Percentiles rank a stretch among this genome's conserved stretches.
These are phyloP conservation scores for Theristicus caerulescens DNA, from an alignment of 2,113 vertebrate species.

Conservation along the genomic window DNA sequence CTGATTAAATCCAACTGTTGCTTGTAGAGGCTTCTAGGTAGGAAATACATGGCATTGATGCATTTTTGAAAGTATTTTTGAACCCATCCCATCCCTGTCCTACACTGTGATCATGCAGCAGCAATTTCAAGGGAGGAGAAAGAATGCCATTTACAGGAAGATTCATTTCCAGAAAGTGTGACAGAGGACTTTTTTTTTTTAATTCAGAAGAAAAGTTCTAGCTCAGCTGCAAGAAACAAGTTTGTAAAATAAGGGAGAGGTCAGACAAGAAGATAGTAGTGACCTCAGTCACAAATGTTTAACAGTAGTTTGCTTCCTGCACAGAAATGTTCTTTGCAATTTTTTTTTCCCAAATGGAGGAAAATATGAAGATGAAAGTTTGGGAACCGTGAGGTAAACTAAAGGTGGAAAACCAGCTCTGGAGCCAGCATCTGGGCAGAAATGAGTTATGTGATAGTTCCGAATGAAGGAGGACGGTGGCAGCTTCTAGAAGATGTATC, in stretches of 20 bases:
- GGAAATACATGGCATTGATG: background rate
- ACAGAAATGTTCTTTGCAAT: background rate
- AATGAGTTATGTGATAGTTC: background rate
- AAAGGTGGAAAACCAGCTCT: background rate
- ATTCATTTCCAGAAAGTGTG: background rate
- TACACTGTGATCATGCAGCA: background rate
- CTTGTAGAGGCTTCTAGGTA: background rate
- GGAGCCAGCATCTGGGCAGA: background rate
- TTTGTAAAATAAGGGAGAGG: background rate
- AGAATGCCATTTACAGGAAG: background rate
- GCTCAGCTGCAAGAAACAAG: background rate
- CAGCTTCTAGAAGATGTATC: background rate
- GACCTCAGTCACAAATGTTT: background rate
- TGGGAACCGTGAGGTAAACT: background rate
- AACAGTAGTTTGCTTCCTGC: background rate
- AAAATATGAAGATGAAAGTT: background rate
- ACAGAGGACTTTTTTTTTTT: background rate
- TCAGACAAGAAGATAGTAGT: background rate
- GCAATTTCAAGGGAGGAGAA: background rate
- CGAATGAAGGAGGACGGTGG: background rate
- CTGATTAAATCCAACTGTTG: background rate
- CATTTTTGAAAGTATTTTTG: background rate
- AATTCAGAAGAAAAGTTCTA: background rate
- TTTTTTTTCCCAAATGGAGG: background rate
- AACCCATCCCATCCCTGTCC: background rate